Evolutionary conservation across 2,888 invertebrate genomes (phyloP).

Genomic region (Synanthedon tipuliformis): DNA sequence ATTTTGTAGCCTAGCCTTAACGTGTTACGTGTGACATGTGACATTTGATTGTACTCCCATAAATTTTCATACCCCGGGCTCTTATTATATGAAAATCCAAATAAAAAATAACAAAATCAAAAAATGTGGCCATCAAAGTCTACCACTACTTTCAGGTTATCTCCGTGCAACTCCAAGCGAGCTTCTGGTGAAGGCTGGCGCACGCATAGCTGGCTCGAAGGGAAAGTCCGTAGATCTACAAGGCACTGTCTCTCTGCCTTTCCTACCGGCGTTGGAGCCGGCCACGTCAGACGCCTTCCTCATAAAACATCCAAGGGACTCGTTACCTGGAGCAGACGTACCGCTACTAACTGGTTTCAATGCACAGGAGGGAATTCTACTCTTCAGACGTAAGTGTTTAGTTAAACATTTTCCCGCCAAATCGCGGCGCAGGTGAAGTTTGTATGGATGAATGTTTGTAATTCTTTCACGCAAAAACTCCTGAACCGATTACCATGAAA

Average conservation of each 20-base stretch:
- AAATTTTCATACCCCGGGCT: too few species aligned
- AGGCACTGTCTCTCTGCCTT: conserved; percentile 71
- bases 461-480: too few species aligned
- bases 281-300: conserved; percentile 59
- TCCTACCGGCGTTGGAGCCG: conserved; percentile 68
- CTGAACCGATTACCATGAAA: too few species aligned
- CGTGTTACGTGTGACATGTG: too few species aligned
- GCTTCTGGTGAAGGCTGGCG: conserved; percentile 69
- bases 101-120: too few species aligned
- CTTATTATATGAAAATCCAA: too few species aligned
- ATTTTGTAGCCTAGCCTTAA: too few species aligned
- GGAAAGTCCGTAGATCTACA: conserved; percentile 55
- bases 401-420: too few species aligned
- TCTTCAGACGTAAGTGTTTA: conserved; percentile 65
- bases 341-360: conserved; percentile 75
- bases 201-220: conserved; percentile 56
- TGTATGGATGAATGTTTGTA: too few species aligned
- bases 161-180: conserved; percentile 71
- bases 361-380: conserved; percentile 74
- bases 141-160: conserved; percentile 38
- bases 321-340: conserved; percentile 65
- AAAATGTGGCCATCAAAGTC: too few species aligned
- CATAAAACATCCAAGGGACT: conserved; percentile 55
- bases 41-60: too few species aligned
- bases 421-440: too few species aligned